phyloP scores from a whole-genome alignment of 2,888 invertebrate genomes.

The Disparrhopalites patrizii region DNA sequence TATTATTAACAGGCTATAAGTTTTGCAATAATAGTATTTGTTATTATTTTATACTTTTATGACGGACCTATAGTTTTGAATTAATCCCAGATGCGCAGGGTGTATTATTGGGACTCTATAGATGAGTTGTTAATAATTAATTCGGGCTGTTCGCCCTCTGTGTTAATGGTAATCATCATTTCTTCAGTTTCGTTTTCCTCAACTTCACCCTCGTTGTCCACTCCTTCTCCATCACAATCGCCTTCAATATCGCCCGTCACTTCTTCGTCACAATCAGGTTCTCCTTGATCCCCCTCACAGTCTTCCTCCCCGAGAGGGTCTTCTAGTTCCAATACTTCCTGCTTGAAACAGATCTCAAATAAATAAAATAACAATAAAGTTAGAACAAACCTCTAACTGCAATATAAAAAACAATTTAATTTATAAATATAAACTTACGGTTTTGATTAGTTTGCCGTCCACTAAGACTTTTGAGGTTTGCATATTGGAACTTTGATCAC shows the following conservation, averaged over 20 bases:
- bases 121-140: constrained; percentile 48
- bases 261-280: constrained; percentile 19
- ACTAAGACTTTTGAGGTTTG: constrained; percentile 24
- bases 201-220: constrained; percentile 25
- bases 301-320: constrained; percentile 28
- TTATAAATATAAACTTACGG: constrained; percentile 52
- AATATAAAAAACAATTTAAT: background rate
- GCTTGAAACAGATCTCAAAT: constrained; percentile 14
- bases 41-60: too few species aligned
- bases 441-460: constrained; percentile 50
- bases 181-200: constrained; percentile 16
- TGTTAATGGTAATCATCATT: constrained; percentile 69
- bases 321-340: constrained; percentile 27
- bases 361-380: background rate
- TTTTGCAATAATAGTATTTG: too few species aligned
- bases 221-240: constrained; percentile 18
- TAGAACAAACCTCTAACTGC: background rate
- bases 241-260: constrained; percentile 11
- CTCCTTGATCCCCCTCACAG: constrained; percentile 37
- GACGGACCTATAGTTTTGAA: too few species aligned
- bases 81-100: too few species aligned
- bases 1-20: too few species aligned
- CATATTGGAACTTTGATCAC: constrained; percentile 47
- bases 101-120: constrained; percentile 5
- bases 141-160: constrained; percentile 59